Base-by-base conservation (phyloP, 2,888 invertebrate genomes). In the Spodoptera exigua region DNA sequence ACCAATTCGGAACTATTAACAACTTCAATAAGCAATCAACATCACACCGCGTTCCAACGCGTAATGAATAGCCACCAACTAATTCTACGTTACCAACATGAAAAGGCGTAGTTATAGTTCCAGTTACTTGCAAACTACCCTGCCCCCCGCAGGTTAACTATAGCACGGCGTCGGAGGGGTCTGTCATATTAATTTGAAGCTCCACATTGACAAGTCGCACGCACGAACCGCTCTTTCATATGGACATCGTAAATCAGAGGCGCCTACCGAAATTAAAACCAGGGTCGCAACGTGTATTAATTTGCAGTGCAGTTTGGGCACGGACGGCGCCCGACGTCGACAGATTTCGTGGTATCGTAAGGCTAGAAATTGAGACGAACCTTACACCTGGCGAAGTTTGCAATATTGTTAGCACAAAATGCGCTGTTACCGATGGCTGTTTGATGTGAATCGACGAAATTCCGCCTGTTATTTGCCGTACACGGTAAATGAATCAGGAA, bases 211-310 rank as follows among this genome's bases (percentile, higher is more conserved):
- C 83, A 85, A 83, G 87, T 69, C 78, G 78, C 83, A 89, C 87
- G 88, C 89, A 88, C 84, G 78, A 81, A 85, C 84, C 81, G 80
- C 84, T 89, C 89, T 89, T 87, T 87, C 88, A 89, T 87, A 89
- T 85, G 88, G 88, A 85, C 85, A 84, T 85, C 89, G 87, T 92
- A 91, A 91, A 92, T 92, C 91, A 92, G 85, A 78, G 84, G 84
- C 81, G 85, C 85, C 85, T 83, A 81, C 85, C 84, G 85, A 91
- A 91, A 92, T 92, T 92, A 91, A 92, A 92, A 91, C 82, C 85
- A 82, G 84, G 75, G 81, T 81, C 78, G 78, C 77, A 81, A 81
- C 87, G 82, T 84, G 85, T 88, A 90, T 92, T 92, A 91, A 90
- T 92, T 87, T 85, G 83, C 83, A 86, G 81, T 81, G 78, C 75